phyloP scores from a whole-genome alignment of 2,888 invertebrate genomes.

The Geophilus truncorum region DNA sequence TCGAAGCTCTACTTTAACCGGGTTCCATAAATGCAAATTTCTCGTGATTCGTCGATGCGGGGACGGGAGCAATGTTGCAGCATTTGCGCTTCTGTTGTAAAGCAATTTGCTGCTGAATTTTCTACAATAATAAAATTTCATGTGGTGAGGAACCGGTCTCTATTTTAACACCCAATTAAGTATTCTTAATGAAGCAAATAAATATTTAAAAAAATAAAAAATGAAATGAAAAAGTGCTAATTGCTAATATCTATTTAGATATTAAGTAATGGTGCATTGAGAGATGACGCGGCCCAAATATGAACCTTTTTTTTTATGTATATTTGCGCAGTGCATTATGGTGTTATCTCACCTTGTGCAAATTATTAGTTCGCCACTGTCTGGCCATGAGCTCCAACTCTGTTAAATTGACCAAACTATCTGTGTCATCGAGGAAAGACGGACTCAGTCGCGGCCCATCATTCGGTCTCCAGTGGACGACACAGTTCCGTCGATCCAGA shows the following conservation, averaged over 20 bases:
- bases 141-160: background rate
- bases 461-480: background rate
- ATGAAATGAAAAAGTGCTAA: background rate
- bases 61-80: background rate
- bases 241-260: background rate
- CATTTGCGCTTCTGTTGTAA: background rate
- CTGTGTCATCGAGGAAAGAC: constrained; percentile 38
- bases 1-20: background rate
- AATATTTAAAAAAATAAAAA: background rate
- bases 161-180: background rate
- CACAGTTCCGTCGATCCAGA: background rate
- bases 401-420: constrained; percentile 54
- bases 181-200: background rate
- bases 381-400: constrained; percentile 54
- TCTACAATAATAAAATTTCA: background rate
- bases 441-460: background rate
- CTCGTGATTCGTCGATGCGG: background rate
- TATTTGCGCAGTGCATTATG: background rate
- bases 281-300: background rate
- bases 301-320: background rate
- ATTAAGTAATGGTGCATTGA: background rate
- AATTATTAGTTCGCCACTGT: constrained; percentile 53
- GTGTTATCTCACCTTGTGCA: constrained; percentile 53
- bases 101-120: background rate
- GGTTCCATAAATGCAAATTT: background rate